Base-by-base conservation (phyloP, 2,888 invertebrate species). In the Argyresthia albistria region DNA sequence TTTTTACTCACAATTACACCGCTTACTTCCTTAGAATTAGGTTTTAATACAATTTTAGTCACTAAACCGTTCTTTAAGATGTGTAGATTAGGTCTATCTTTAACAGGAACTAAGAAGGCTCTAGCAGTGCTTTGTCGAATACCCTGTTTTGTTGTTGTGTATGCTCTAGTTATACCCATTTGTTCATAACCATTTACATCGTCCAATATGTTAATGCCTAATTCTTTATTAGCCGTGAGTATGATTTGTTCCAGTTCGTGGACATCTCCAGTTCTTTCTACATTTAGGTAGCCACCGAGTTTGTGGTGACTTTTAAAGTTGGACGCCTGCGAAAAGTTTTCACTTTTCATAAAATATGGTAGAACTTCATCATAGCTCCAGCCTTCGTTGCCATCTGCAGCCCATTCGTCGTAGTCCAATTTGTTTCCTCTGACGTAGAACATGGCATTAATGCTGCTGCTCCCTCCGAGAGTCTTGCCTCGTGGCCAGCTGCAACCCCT, bases 401-500 rank as follows among this genome's bases (percentile, higher is more conserved):
- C 73, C 89, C 90, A 90, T 39, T 70, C 65, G 37, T 84, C 70
- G 53, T 81, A 90, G 58, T 89, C 88, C 3, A 62, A 54, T 0
- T 62, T 66, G 56, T 75, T 80, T 0, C 89, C 89, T 7, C 84
- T 76, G 7, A 89, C 69, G 56, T 88, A 89, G 46, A 88, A 66
- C 77, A 89, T 88, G 35, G 73, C 86, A 62, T 89, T 90, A 15
- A 89, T 64, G 3, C 76, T 71, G 11, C 89, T 87, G 0, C 77
- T 74, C 2, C 90, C 90, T 46, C 90, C 90, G 59, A 90, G 66
- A 56, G 83, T 74, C 58, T 89, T 90, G 0, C 91, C 92, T n/a
- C 90, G 76, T 11, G 89, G 80, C 89, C 89, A 88, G 6, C 61
- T 62, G 16, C 63, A 63, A 46, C 62, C n/a, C 53, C 63, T 45